Evolutionary conservation across 2,888 invertebrate species (phyloP).

Genomic region (Cataglyphis cursor): DNA sequence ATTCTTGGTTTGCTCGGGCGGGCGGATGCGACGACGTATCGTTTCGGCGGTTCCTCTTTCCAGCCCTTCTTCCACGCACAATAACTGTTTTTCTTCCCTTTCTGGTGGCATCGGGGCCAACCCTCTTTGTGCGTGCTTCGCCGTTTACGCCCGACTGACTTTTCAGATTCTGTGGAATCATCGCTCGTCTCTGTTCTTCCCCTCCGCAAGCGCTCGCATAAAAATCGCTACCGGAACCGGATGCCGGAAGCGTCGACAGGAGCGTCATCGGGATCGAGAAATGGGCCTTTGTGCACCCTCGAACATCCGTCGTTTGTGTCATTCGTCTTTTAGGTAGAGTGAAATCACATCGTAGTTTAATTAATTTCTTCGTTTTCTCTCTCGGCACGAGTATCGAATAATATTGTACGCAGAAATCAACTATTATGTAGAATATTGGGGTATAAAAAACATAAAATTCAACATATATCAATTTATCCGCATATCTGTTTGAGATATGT

Average conservation of each 20-base stretch:
- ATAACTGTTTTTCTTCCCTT: conserved; percentile 71
- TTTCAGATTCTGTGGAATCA: conserved; percentile 85
- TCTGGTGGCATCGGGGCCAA: conserved; percentile 40
- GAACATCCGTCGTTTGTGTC: conserved; percentile 31
- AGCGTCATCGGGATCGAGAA: conserved; percentile 55
- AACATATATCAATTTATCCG: neutral
- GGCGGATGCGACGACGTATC: conserved; percentile 81
- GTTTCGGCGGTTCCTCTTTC: conserved; percentile 63
- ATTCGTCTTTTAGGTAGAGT: conserved; percentile 10
- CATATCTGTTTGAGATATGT: neutral
- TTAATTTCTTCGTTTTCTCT: conserved; percentile 31
- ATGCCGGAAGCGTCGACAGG: conserved; percentile 79
- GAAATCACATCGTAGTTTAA: conserved; percentile 44
- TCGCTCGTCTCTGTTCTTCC: conserved; percentile 65
- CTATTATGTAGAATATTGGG: neutral
- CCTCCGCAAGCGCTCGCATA: conserved; percentile 68
- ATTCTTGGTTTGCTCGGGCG: conserved; percentile 77
- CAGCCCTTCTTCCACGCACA: conserved; percentile 40
- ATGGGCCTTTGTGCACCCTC: conserved; percentile 37
- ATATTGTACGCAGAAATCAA: neutral
- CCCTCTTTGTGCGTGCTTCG: conserved; percentile 67
- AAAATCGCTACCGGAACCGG: conserved; percentile 84
- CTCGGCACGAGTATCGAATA: neutral
- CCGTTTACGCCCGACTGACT: conserved; percentile 81
- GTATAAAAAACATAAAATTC: neutral